These are phyloP conservation scores for Macroramphosus scolopax DNA, from an alignment of 2,797 vertebrate genomes.

Conservation along the genomic window DNA sequence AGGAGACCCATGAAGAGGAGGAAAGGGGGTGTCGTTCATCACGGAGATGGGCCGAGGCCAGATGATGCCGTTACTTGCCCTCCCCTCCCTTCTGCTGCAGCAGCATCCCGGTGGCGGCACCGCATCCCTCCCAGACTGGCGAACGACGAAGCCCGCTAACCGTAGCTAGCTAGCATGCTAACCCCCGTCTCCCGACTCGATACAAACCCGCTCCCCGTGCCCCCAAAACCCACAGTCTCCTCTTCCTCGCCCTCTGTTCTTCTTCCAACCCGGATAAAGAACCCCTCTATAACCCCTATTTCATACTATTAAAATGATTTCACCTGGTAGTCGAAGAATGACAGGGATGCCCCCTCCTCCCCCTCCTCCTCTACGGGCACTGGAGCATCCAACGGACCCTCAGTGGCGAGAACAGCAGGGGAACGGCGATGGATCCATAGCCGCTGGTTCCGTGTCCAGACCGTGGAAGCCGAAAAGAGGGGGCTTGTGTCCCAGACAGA, in stretches of 20 bases:
- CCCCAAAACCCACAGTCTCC: slow-evolving; percentile 4
- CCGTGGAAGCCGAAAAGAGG: slow-evolving; percentile 21
- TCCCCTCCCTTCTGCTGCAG: slow-evolving; percentile 30
- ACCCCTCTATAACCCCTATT: not conserved
- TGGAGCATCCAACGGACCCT: slow-evolving; percentile 67
- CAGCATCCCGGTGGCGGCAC: slow-evolving; percentile 42
- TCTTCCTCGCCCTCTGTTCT: slow-evolving; percentile 3
- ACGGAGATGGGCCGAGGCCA: slow-evolving; percentile 56
- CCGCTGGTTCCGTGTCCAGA: slow-evolving; percentile 49
- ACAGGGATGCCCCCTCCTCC: slow-evolving; percentile 53
- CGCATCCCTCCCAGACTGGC: slow-evolving; percentile 58
- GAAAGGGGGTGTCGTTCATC: slow-evolving; percentile 27
- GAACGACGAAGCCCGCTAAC: slow-evolving; percentile 55
- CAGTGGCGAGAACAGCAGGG: slow-evolving; percentile 49
- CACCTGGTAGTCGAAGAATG: slow-evolving; percentile 65
- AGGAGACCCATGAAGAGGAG: not conserved
- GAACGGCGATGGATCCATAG: slow-evolving; percentile 69
- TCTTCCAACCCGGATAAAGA: not conserved
- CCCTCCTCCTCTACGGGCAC: slow-evolving; percentile 52
- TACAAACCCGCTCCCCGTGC: slow-evolving; percentile 27
- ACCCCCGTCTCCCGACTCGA: slow-evolving; percentile 35
- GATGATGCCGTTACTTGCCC: slow-evolving; percentile 41
- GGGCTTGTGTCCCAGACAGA: slow-evolving; percentile 17
- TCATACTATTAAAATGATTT: slow-evolving; percentile 15
- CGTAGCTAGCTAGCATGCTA: slow-evolving; percentile 49